Evolutionary conservation across 2,888 invertebrate genomes (phyloP).

Genomic region (Archips crataeganus): DNA sequence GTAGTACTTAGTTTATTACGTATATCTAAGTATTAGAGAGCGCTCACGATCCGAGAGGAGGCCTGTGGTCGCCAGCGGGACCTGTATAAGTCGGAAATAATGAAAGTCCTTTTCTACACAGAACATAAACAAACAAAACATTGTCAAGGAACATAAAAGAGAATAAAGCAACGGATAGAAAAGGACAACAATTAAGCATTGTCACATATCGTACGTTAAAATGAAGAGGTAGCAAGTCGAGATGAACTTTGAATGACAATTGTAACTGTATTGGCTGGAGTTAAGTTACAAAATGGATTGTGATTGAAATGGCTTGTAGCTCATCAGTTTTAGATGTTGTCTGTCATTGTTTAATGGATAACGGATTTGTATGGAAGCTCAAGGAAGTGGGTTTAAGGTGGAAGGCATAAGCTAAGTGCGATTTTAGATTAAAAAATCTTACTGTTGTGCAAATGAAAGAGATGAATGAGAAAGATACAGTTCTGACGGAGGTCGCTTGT

Average conservation of each 20-base stretch:
- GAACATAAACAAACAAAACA: neutral
- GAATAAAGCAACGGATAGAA: neutral
- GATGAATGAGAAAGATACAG: no score
- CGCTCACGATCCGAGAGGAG: no score
- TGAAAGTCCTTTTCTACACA: conserved; percentile 1
- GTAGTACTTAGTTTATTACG: no score
- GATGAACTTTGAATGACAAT: neutral
- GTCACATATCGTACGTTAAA: neutral
- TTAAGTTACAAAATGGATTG: neutral
- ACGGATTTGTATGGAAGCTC: conserved; percentile 10
- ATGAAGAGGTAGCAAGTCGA: neutral
- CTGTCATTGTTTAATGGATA: conserved; percentile 8
- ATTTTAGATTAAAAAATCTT: neutral
- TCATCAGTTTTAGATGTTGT: neutral
- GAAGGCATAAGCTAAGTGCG: neutral
- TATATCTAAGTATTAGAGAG: no score
- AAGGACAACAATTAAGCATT: neutral
- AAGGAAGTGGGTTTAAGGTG: neutral
- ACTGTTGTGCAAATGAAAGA: no score
- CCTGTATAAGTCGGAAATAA: no score
- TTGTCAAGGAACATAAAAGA: neutral
- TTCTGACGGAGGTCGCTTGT: no score
- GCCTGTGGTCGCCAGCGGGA: no score
- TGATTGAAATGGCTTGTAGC: neutral
- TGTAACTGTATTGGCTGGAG: neutral